These are phyloP conservation scores for Drosophila neonasuta DNA, from an alignment of 2,888 invertebrate genomes.

Conservation along the genomic window DNA sequence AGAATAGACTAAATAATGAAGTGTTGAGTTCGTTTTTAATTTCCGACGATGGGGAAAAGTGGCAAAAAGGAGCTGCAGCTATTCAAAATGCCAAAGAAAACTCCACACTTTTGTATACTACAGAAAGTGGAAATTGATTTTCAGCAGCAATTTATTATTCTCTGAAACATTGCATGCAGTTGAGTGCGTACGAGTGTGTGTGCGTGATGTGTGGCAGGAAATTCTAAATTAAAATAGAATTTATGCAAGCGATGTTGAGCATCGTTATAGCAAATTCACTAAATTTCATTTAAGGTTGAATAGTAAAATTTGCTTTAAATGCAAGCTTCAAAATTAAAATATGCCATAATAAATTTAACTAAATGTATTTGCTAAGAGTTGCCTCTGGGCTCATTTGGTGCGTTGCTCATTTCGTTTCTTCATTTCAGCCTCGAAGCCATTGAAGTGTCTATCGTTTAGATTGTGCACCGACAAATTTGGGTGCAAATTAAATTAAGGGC, in stretches of 20 bases:
- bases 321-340: not conserved
- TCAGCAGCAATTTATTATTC: slow-evolving; percentile 56
- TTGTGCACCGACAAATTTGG: slow-evolving; percentile 35
- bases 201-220: slow-evolving; percentile 9
- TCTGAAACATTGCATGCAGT: slow-evolving; percentile 35
- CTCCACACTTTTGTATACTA: slow-evolving; percentile 30
- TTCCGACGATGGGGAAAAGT: slow-evolving; percentile 44
- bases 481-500: slow-evolving; percentile 58
- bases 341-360: not conserved
- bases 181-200: not conserved
- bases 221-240: slow-evolving; percentile 52
- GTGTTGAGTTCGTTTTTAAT: slow-evolving; percentile 57
- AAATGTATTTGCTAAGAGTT: not conserved
- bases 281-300: slow-evolving; percentile 7
- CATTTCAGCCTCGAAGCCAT: slow-evolving; percentile 14
- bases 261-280: slow-evolving; percentile 1
- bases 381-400: not conserved
- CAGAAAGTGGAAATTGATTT: slow-evolving; percentile 63
- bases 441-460: slow-evolving; percentile 52
- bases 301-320: slow-evolving; percentile 8
- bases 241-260: slow-evolving; percentile 44
- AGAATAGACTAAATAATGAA: slow-evolving; percentile 17
- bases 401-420: slow-evolving; percentile 20
- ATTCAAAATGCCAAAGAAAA: slow-evolving; percentile 12
- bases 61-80: slow-evolving; percentile 10